These are phyloP conservation scores for Huso huso DNA, from an alignment of 2,797 vertebrate genomes.

Conservation along the genomic window DNA sequence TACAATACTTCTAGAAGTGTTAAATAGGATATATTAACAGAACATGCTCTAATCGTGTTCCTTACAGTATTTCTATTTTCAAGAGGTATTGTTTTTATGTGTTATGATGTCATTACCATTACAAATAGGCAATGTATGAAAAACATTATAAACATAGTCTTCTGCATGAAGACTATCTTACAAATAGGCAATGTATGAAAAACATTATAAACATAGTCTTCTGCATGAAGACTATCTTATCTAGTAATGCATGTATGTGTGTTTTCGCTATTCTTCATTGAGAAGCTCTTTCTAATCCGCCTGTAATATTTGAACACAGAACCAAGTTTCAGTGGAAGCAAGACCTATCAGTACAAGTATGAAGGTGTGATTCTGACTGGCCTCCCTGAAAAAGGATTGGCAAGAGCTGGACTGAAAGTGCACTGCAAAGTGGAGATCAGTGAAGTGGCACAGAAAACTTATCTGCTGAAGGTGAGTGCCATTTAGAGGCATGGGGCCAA, in stretches of 20 bases:
- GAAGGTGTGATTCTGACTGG: conserved; percentile 37
- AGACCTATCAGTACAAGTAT: conserved; percentile 34
- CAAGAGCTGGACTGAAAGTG: conserved; percentile 23
- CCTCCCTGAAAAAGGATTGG: conserved; percentile 34
- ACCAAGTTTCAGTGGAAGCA: conserved; percentile 32
- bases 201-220: no score
- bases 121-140: no score
- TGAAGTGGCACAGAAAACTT: conserved; percentile 10
- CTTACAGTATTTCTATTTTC: no score
- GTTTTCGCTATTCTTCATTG: neutral
- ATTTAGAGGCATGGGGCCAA: neutral
- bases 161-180: no score
- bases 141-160: no score
- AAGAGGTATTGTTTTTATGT: no score
- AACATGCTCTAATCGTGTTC: no score
- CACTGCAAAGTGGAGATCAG: conserved; percentile 34
- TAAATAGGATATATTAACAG: no score
- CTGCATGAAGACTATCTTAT: no score
- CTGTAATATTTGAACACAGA: conserved; percentile 21
- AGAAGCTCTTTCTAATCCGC: neutral
- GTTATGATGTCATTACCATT: no score
- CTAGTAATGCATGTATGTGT: neutral
- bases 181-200: no score
- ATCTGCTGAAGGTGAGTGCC: conserved; percentile 36
- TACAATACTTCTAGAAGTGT: no score